phyloP scores from a whole-genome alignment of 2,888 invertebrate genomes.

The Cantharis flavilabris region DNA sequence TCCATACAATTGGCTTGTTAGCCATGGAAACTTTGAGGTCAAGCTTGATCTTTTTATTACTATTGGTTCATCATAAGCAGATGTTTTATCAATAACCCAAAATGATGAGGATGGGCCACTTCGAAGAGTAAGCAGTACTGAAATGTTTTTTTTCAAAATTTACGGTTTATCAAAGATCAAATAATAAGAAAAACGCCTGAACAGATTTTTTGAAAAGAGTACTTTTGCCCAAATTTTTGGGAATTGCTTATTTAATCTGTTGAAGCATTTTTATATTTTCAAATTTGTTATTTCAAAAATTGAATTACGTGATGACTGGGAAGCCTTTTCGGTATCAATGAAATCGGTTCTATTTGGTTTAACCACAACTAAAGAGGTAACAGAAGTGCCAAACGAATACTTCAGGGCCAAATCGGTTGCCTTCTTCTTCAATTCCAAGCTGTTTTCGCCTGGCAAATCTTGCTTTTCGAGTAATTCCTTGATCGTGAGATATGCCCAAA shows the following conservation, averaged over 20 bases:
- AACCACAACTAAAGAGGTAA: constrained; percentile 28
- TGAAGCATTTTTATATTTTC: no score
- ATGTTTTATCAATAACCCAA: no score
- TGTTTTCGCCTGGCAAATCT: constrained; percentile 36
- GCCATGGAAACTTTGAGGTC: background rate
- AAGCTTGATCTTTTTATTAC: no score
- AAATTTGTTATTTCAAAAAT: constrained; percentile 1
- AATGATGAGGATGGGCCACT: no score
- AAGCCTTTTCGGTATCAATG: background rate
- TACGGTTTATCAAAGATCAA: no score
- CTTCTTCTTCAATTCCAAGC: constrained; percentile 37
- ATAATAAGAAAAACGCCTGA: background rate
- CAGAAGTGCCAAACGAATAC: constrained; percentile 28
- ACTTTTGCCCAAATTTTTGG: no score
- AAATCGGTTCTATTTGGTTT: constrained; percentile 45
- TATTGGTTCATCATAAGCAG: no score
- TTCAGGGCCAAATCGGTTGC: constrained; percentile 48
- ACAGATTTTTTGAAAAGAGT: no score
- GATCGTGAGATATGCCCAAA: constrained; percentile 66
- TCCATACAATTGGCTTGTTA: background rate
- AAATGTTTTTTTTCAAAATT: no score
- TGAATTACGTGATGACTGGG: constrained; percentile 1
- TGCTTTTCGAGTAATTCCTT: constrained; percentile 61
- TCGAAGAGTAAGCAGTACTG: no score
- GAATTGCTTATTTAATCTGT: background rate